phyloP scores from a whole-genome alignment of 2,888 invertebrate species.

The Aphodius sticticus region DNA sequence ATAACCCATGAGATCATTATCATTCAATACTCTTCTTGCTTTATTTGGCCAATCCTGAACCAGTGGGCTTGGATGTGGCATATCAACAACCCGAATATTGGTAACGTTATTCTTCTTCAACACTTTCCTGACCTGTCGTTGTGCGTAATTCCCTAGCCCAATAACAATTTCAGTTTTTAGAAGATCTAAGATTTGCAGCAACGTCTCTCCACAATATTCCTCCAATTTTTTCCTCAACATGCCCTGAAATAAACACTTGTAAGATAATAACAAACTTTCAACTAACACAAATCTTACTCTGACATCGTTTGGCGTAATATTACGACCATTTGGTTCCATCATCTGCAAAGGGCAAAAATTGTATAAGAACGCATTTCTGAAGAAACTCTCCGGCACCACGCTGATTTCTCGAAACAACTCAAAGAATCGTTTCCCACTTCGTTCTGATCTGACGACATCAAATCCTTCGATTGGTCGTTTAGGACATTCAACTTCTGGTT shows the following conservation, averaged over 20 bases:
- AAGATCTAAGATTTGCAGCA: conserved; percentile 73
- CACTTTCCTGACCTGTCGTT: conserved; percentile 69
- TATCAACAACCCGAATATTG: conserved; percentile 64
- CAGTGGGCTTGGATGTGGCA: conserved; percentile 86
- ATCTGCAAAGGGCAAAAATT: conserved; percentile 92
- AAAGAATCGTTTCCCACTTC: conserved; percentile 86
- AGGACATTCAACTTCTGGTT: conserved; percentile 74
- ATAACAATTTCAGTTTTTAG: conserved; percentile 77
- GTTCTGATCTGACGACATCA: conserved; percentile 72
- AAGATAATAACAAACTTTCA: not conserved
- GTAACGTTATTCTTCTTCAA: conserved; percentile 57
- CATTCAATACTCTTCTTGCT: conserved; percentile 68
- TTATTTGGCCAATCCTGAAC: conserved; percentile 82
- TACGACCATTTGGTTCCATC: conserved; percentile 78
- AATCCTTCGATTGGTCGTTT: conserved; percentile 78
- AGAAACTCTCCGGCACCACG: conserved; percentile 77
- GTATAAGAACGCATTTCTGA: conserved; percentile 80
- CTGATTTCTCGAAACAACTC: conserved; percentile 76
- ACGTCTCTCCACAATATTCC: conserved; percentile 72
- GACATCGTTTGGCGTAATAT: conserved; percentile 87
- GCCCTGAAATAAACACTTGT: conserved; percentile 61
- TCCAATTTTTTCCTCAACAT: conserved; percentile 62
- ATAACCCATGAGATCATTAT: conserved; percentile 68
- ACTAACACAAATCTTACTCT: conserved; percentile 63
- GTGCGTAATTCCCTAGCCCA: conserved; percentile 83